Conservation (phyloP, 2,888 invertebrate species). For the Argynnis bischoffii region DNA sequence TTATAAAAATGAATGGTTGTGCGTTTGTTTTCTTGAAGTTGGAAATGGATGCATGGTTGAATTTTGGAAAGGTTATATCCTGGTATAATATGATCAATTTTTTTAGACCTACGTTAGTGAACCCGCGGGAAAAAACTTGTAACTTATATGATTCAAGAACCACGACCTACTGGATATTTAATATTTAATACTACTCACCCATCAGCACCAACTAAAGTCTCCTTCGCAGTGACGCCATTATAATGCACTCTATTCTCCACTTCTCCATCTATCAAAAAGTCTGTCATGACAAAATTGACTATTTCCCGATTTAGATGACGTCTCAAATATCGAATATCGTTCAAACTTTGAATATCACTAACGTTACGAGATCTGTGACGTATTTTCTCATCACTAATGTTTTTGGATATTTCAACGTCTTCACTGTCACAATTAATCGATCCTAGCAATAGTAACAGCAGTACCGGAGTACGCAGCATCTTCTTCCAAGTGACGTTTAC, state of each 20-base stretch:
- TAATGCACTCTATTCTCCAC: conserved; percentile 85
- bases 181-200: conserved; percentile 67
- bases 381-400: conserved; percentile 16
- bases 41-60: no score
- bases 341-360: conserved; percentile 44
- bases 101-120: no score
- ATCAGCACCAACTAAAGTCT: conserved; percentile 82
- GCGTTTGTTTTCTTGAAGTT: no score
- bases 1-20: no score
- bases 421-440: conserved; percentile 67
- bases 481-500: conserved; percentile 63
- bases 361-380: neutral
- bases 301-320: conserved; percentile 70
- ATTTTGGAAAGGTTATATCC: neutral
- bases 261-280: conserved; percentile 86
- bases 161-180: no score
- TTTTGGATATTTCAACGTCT: conserved; percentile 47
- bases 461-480: conserved; percentile 64
- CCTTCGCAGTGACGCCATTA: conserved; percentile 85
- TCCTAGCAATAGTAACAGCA: conserved; percentile 67
- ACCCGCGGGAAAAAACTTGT: no score
- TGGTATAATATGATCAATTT: no score
- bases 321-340: conserved; percentile 69
- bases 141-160: no score
- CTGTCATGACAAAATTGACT: conserved; percentile 85